Evolutionary conservation across 2,797 vertebrate genomes (phyloP).

Genomic region (Galagoides demidoff): DNA sequence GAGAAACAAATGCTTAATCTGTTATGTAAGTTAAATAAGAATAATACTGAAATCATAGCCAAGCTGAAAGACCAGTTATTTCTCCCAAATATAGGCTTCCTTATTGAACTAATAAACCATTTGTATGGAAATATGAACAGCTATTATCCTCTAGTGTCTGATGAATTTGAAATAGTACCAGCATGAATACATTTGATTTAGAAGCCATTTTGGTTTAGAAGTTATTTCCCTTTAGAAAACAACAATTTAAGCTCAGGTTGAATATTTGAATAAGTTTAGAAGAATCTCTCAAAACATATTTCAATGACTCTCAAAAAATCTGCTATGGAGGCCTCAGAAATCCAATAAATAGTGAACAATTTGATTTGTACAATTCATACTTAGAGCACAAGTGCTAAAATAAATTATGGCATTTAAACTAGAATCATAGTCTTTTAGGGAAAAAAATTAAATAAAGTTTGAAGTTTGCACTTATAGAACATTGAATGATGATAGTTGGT

Average conservation of each 20-base stretch:
- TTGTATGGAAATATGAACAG: conserved; percentile 1
- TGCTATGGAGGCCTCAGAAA: background rate
- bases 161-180: conserved; percentile 41
- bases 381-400: background rate
- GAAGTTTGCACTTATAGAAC: conserved; percentile 50
- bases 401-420: conserved; percentile 45
- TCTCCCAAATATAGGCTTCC: background rate
- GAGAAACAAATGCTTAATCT: conserved; percentile 44
- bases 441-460: conserved; percentile 37
- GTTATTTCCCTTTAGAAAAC: conserved; percentile 57
- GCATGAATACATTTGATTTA: conserved; percentile 56
- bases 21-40: conserved; percentile 28
- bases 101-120: conserved; percentile 42
- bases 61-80: conserved; percentile 32
- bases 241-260: background rate
- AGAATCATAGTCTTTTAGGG: conserved; percentile 20
- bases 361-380: conserved; percentile 54
- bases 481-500: background rate
- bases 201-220: conserved; percentile 32
- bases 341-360: background rate
- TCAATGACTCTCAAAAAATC: conserved; percentile 9
- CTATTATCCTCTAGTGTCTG: conserved; percentile 37
- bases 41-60: background rate
- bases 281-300: conserved; percentile 14
- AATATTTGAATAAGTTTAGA: conserved; percentile 45